Percentiles rank a stretch among this genome's conserved stretches.
Evolutionary conservation across 2,113 vertebrate species (phyloP).

Genomic region (Oryzias curvinotus): DNA sequence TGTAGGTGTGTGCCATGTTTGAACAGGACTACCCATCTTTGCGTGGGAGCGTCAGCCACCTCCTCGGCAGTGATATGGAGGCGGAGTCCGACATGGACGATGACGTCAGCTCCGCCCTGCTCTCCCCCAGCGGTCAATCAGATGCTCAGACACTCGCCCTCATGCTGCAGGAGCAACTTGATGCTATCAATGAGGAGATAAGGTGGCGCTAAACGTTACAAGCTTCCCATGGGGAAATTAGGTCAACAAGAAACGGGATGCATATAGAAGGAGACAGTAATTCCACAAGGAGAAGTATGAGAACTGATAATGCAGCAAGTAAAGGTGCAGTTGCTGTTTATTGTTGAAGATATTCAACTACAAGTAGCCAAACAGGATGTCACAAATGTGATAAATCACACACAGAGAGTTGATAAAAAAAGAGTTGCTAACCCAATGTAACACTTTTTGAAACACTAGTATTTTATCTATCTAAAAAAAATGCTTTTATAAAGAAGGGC

Average conservation of each 20-base stretch:
- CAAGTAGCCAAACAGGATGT: slow-evolving; percentile 15
- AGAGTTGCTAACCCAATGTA: no score
- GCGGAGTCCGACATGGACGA: slow-evolving; percentile 89
- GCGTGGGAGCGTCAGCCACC: slow-evolving; percentile 80
- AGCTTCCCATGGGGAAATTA: slow-evolving; percentile 22
- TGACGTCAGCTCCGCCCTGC: slow-evolving; percentile 84
- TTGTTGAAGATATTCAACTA: neutral
- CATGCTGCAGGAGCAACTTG: slow-evolving; percentile 96
- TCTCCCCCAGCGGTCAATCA: slow-evolving; percentile 90
- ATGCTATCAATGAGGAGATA: slow-evolving; percentile 97
- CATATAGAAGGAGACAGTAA: slow-evolving; percentile 34
- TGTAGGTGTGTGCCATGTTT: slow-evolving; percentile 69
- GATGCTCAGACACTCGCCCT: slow-evolving; percentile 94
- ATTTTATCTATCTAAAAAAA: no score
- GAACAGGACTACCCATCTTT: slow-evolving; percentile 87
- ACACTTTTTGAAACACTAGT: no score
- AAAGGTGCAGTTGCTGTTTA: slow-evolving; percentile 1
- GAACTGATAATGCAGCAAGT: slow-evolving; percentile 4
- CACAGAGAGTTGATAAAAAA: neutral
- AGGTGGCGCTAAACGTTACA: slow-evolving; percentile 74
- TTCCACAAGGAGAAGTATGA: slow-evolving; percentile 13
- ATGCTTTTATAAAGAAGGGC: no score
- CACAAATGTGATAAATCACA: slow-evolving; percentile 1
- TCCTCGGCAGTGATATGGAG: slow-evolving; percentile 89
- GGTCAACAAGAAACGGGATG: slow-evolving; percentile 21